Evolutionary conservation across 2,113 vertebrate species (phyloP).

Genomic region (Bubo blakistoni): DNA sequence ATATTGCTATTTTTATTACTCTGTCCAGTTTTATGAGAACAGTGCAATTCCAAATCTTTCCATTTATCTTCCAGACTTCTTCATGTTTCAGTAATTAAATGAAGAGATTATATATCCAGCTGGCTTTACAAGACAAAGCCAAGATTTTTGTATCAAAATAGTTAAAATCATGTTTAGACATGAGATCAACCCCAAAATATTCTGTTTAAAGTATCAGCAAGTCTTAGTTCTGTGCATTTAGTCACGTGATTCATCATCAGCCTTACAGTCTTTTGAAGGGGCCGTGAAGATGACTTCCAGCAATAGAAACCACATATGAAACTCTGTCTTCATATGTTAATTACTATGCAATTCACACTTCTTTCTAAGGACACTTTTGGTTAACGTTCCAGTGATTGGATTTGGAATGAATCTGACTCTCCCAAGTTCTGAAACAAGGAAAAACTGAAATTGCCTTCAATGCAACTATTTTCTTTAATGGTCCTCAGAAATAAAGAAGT

Average conservation of each 20-base stretch:
- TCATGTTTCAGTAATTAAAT: neutral
- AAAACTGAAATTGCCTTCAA: neutral
- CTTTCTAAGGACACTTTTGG: neutral
- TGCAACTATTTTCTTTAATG: neutral
- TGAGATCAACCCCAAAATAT: neutral
- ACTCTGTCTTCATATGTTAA: neutral
- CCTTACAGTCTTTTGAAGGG: neutral
- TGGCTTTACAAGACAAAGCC: neutral
- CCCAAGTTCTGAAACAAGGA: neutral
- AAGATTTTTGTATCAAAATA: neutral
- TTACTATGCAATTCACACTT: neutral
- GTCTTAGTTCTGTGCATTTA: slow-evolving; percentile 1
- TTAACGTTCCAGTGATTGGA: neutral
- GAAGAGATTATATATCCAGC: neutral
- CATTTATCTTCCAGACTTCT: neutral
- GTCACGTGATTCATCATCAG: neutral
- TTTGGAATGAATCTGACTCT: neutral
- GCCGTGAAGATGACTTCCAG: neutral
- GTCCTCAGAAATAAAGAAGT: neutral
- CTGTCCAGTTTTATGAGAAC: neutral
- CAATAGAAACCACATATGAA: neutral
- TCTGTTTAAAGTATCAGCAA: neutral
- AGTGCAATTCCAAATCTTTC: neutral
- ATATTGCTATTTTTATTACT: neutral
- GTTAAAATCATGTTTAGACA: neutral